Evolutionary conservation across 2,113 vertebrate species (phyloP).

Genomic region (Poicephalus meyeri): DNA sequence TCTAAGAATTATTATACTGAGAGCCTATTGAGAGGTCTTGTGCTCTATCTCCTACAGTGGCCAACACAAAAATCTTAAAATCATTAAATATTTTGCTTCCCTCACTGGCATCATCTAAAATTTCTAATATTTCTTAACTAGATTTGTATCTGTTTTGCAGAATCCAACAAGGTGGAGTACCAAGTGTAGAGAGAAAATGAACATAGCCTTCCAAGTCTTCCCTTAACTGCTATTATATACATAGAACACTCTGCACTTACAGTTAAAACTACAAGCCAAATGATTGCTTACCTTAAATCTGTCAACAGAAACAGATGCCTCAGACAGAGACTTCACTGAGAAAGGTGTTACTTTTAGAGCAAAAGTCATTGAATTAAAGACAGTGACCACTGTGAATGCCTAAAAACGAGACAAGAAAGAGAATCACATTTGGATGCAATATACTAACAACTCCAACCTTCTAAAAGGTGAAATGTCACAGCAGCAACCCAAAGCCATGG

Average conservation of each 20-base stretch:
- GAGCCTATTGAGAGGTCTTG: not conserved
- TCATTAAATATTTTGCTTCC: not conserved
- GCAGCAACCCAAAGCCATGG: not conserved
- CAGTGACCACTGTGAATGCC: slow-evolving; percentile 95
- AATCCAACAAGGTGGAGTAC: not conserved
- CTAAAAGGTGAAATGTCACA: not conserved
- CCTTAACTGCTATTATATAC: not conserved
- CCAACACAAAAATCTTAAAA: not conserved
- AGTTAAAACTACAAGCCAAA: not conserved
- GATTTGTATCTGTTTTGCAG: not conserved
- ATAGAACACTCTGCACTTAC: not conserved
- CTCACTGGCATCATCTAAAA: not conserved
- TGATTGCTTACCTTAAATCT: slow-evolving; percentile 86
- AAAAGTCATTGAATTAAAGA: slow-evolving; percentile 97
- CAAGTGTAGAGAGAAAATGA: not conserved
- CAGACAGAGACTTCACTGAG: slow-evolving; percentile 92
- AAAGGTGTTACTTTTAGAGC: slow-evolving; percentile 94
- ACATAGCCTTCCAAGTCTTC: not conserved
- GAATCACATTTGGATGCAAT: not conserved
- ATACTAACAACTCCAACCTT: not conserved
- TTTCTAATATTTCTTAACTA: not conserved
- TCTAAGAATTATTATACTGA: not conserved
- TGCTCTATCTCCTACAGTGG: not conserved
- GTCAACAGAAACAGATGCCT: slow-evolving; percentile 88
- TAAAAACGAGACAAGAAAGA: slow-evolving; percentile 48